These are phyloP conservation scores for Apis cerana DNA, from an alignment of 1,140 invertebrate species.

Conservation along the genomic window DNA sequence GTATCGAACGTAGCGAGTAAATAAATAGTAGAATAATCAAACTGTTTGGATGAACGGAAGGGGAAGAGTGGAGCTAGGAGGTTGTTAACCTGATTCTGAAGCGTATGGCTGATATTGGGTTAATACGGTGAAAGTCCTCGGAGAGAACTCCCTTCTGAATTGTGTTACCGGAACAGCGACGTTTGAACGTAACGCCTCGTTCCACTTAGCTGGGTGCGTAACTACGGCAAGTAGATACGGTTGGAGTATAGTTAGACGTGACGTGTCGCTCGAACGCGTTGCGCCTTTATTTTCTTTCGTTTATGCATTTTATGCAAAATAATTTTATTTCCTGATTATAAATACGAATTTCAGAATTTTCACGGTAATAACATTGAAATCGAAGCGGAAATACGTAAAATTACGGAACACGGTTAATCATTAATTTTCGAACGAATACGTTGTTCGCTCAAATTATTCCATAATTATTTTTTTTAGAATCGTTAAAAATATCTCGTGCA, in stretches of 20 bases:
- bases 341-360: neutral
- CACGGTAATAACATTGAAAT: neutral
- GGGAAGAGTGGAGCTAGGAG: slow-evolving; percentile 29
- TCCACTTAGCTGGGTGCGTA: slow-evolving; percentile 60
- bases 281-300: slow-evolving; percentile 18
- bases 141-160: slow-evolving; percentile 64
- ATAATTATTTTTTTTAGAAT: neutral
- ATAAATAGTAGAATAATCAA: slow-evolving; percentile 39
- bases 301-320: neutral
- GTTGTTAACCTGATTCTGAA: slow-evolving; percentile 62
- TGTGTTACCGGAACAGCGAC: slow-evolving; percentile 65
- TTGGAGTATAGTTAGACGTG: slow-evolving; percentile 46
- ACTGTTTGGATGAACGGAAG: slow-evolving; percentile 8
- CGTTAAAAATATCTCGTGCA: neutral
- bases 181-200: slow-evolving; percentile 64
- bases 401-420: too few species aligned
- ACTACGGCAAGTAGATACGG: slow-evolving; percentile 62
- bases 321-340: neutral
- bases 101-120: slow-evolving; percentile 65
- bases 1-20: slow-evolving; percentile 10
- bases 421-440: neutral
- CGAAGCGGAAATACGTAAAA: too few species aligned
- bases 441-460: neutral
- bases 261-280: slow-evolving; percentile 27
- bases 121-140: slow-evolving; percentile 66